Conservation (phyloP, 2,113 vertebrate species). For the Chauna torquata region DNA sequence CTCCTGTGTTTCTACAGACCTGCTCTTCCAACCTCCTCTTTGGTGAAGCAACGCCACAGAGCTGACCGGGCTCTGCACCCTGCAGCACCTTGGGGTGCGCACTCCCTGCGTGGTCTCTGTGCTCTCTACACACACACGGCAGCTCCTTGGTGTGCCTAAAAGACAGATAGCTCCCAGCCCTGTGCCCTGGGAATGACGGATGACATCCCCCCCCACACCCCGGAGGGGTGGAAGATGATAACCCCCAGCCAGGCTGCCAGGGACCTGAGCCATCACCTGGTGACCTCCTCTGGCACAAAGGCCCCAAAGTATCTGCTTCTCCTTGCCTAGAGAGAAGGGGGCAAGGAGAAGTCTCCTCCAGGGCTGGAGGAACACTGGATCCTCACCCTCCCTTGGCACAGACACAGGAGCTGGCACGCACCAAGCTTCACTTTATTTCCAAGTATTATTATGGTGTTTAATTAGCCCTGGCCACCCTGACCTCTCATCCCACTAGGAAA, state of each 20-base stretch:
- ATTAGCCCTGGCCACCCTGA: neutral
- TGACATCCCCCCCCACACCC: neutral
- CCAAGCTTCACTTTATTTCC: neutral
- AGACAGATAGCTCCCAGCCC: neutral
- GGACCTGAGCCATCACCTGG: neutral
- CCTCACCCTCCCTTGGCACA: neutral
- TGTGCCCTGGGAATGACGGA: neutral
- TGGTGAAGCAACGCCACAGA: neutral
- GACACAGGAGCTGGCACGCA: accelerated
- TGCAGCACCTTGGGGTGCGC: neutral
- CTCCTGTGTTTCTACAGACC: neutral
- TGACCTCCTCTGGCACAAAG: neutral
- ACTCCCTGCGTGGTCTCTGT: accelerated
- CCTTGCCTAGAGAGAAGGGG: neutral
- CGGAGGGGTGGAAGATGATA: neutral
- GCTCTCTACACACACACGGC: accelerated
- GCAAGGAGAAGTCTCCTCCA: neutral
- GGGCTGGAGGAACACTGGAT: neutral
- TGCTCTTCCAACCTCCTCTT: neutral
- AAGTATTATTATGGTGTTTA: neutral
- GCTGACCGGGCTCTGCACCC: neutral
- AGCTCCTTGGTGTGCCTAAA: neutral
- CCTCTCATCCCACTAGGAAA: neutral
- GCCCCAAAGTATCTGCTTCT: neutral
- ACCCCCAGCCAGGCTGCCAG: neutral